Evolutionary conservation across 2,113 vertebrate species (phyloP), one percentile per base, ranked within the genome.

Genomic region (Empidonax alnorum): DNA sequence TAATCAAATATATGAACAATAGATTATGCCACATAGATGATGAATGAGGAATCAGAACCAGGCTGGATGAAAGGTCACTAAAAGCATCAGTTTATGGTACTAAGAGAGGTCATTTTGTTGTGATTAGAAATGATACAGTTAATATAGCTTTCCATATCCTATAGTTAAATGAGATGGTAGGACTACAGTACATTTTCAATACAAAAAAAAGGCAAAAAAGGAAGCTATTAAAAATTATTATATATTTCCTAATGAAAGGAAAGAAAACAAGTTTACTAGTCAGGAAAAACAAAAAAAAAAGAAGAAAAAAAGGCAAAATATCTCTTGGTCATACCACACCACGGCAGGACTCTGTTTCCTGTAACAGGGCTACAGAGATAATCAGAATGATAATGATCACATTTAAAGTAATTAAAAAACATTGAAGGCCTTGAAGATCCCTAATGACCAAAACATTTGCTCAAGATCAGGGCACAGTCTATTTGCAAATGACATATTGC

Each of bases 1-100:
- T 72, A 75, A 91, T 92, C 3, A 80, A 90, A 94, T 83, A 83
- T 20, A 85, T 4, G 47, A 96, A 86, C 75, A 71, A 85, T 17
- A 71, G 68, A 39, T 84, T 61, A 22, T 44, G 47, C 56, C 41
- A 86, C 21, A 53, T 8, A 11, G 58, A 80, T n/a, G 21, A 75
- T 8, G 28, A 75, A 53, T 18, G 39, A 52, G 37, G 31, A 84
- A 81, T 33, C 30, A 58, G 68, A 86, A 72, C 35, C 30, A 77
- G 24, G 18, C 35, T 80, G 30, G 5, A 63, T 59, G 14, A 28
- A 81, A 62, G 55, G 49, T 25, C 47, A 47, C 39, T 75, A 79
- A 71, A 79, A 84, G 41, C 61, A 86, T 9, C 16, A 47, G 33
- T 49, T 21, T 37, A 2, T 20, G 52, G 12, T 50, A 35, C 17